A percentile compares a stretch with the other conserved stretches of the same genome.
phyloP scores from a whole-genome alignment of 1,140 invertebrate genomes.

The Sogatella furcifera region DNA sequence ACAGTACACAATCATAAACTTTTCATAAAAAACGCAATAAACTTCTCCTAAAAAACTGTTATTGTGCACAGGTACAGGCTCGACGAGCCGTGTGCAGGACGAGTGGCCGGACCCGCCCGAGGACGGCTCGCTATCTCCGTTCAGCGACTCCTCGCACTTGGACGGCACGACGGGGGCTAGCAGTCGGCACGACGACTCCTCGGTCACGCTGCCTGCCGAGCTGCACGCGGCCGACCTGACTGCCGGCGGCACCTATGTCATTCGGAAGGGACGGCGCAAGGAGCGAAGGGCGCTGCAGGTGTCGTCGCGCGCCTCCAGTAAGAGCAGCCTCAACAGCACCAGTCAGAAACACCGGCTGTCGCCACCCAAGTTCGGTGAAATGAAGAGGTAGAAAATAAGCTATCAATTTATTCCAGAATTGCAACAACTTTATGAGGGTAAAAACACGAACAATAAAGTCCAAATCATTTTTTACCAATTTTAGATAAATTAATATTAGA shows the following conservation, averaged over 20 bases:
- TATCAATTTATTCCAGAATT: no score
- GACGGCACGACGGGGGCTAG: slow-evolving; percentile 21
- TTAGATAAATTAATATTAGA: no score
- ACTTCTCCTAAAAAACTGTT: no score
- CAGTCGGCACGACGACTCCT: slow-evolving; percentile 18
- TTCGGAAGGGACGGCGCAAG: slow-evolving; percentile 48
- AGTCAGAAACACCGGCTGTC: slow-evolving; percentile 34
- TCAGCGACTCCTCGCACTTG: slow-evolving; percentile 42
- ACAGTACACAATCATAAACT: no score
- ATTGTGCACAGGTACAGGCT: slow-evolving; percentile 22
- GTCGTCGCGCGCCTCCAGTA: background rate
- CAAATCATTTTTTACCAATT: no score
- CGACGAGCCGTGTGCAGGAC: slow-evolving; percentile 34
- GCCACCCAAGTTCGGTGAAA: slow-evolving; percentile 36
- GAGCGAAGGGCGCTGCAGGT: slow-evolving; percentile 38
- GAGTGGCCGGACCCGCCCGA: slow-evolving; percentile 56
- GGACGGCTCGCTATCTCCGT: slow-evolving; percentile 51
- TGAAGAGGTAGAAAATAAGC: no score
- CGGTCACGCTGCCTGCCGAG: slow-evolving; percentile 38
- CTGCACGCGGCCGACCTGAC: slow-evolving; percentile 41
- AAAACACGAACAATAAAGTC: no score
- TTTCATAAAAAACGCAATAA: no score
- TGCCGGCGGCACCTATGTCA: slow-evolving; percentile 58
- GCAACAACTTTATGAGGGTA: no score
- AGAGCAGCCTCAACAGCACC: background rate